Base-by-base conservation (phyloP, 2,797 vertebrate genomes). In the Nyctibius grandis region DNA sequence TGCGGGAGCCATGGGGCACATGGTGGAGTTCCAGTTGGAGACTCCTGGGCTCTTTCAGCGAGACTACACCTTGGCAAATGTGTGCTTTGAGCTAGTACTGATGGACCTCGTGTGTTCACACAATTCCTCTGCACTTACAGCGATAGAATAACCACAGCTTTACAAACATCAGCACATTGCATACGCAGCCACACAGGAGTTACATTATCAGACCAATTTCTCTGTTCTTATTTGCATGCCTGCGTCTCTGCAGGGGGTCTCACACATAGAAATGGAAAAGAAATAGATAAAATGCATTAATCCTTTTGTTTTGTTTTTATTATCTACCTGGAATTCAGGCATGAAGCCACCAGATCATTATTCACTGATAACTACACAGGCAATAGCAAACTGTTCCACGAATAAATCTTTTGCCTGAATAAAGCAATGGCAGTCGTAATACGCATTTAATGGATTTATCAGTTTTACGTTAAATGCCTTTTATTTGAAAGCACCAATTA, bases 381-480 rank as follows among this genome's bases (percentile, higher is more conserved):
- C 91, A 88, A 81, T 20, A 78, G 89, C 60, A 95, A 97, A 96
- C 68, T 65, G n/a, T 45, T 89, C 88, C 91, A 77, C 0, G 3
- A 91, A 96, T 96, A 95, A 96, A 96, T 97, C 96, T 96, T 78
- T 36, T 51, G 88, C 74, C 84, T 72, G 90, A 89, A 85, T 94
- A 89, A 96, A 95, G 75, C 68, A 85, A 74, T 8, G 8, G 90
- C 80, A 44, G 93, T 70, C 0, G 4, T 96, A 96, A 92, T 93
- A 94, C 0, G 0, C 87, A 23, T 93, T 94, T 96, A 97, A 96
- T 97, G 68, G 92, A 94, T 96, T 94, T 97, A 96, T 97, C 95
- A 92, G 94, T 92, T 96, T 96, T 94, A 96, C 85, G 92, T 96
- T 95, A 95, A 96, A 95, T 88, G 79, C 73, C 79, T 94, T 96